Evolutionary conservation across 2,113 vertebrate species (phyloP).

Genomic region (Rhabdomys dilectus): DNA sequence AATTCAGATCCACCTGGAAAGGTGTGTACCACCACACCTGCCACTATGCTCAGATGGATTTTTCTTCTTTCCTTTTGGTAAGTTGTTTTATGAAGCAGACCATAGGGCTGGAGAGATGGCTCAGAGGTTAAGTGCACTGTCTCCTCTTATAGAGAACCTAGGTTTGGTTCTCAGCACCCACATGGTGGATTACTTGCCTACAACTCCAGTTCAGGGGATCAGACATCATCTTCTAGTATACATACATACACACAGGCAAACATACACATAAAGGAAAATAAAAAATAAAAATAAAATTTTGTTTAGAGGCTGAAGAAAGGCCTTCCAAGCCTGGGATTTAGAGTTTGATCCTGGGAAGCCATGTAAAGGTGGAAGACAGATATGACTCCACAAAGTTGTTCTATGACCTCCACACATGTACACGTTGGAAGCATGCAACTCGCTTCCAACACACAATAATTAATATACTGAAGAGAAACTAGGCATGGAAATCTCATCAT

Average conservation of each 20-base stretch:
- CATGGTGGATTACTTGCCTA: neutral
- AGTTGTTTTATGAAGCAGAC: neutral
- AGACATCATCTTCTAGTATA: neutral
- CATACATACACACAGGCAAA: neutral
- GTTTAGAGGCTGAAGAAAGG: neutral
- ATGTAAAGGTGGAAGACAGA: neutral
- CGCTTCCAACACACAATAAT: neutral
- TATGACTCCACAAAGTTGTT: neutral
- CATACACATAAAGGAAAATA: neutral
- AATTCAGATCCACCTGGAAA: neutral
- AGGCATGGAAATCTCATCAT: neutral
- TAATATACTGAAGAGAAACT: neutral
- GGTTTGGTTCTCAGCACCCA: neutral
- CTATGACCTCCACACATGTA: neutral
- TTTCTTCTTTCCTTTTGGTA: neutral
- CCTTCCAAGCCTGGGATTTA: neutral
- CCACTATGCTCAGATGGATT: neutral
- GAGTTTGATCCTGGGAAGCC: neutral
- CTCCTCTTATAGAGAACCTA: neutral
- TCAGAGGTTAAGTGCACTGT: neutral
- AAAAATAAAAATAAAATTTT: neutral
- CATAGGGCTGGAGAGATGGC: neutral
- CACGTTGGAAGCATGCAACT: too few species aligned
- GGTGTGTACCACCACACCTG: neutral
- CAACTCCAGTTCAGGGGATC: neutral